These are phyloP conservation scores for Drosophila percnosoma DNA, from an alignment of 2,888 invertebrate genomes.

Conservation along the genomic window DNA sequence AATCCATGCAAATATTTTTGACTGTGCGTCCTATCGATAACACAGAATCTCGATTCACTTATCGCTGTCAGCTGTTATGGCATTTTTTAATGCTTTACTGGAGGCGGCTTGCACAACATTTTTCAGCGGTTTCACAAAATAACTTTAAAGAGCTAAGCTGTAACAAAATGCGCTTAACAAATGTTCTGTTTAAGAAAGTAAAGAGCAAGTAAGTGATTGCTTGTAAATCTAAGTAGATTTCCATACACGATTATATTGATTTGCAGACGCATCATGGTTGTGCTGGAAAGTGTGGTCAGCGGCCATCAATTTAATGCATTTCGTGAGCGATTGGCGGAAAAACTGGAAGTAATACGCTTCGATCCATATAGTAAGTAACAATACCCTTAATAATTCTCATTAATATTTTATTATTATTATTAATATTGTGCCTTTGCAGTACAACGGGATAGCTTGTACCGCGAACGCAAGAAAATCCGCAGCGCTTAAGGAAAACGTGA, in stretches of 20 bases:
- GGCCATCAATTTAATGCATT: slow-evolving; percentile 89
- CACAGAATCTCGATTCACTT: not conserved
- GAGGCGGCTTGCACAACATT: slow-evolving; percentile 64
- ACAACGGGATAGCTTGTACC: slow-evolving; percentile 88
- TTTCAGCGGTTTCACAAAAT: slow-evolving; percentile 18
- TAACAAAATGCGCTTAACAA: slow-evolving; percentile 87
- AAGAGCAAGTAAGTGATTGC: slow-evolving; percentile 90
- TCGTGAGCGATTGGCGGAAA: slow-evolving; percentile 91
- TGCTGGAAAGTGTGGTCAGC: slow-evolving; percentile 91
- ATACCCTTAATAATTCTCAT: not conserved
- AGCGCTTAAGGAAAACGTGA: slow-evolving; percentile 85
- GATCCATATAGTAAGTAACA: slow-evolving; percentile 91
- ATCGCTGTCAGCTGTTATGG: slow-evolving; percentile 42
- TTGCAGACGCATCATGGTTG: slow-evolving; percentile 89
- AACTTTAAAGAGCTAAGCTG: not conserved
- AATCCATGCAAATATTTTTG: not conserved
- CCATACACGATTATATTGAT: not conserved
- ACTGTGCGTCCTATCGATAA: not conserved
- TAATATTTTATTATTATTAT: not conserved
- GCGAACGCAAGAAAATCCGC: slow-evolving; percentile 91
- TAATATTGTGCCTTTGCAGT: slow-evolving; percentile 87
- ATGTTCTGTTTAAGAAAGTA: slow-evolving; percentile 88
- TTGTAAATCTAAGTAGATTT: not conserved
- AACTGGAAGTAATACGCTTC: slow-evolving; percentile 90
- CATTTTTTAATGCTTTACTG: slow-evolving; percentile 19